Evolutionary conservation across 2,797 vertebrate genomes (phyloP).

Genomic region (Lemur catta): DNA sequence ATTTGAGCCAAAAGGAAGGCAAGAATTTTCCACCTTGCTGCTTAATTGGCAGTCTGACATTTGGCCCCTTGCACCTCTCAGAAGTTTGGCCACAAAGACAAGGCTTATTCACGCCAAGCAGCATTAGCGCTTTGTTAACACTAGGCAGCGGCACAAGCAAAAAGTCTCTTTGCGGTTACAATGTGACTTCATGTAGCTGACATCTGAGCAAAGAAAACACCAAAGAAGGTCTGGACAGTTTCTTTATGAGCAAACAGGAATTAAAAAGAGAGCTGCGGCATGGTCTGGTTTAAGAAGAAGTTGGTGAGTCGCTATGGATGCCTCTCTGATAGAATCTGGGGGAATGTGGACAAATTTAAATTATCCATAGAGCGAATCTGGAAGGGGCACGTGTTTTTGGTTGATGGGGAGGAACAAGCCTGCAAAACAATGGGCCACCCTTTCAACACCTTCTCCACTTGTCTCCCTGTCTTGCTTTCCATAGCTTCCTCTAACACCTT

Average conservation of each 20-base stretch:
- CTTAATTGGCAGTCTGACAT: constrained; percentile 81
- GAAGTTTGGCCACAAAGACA: constrained; percentile 72
- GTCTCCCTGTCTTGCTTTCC: background rate
- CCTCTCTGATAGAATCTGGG: background rate
- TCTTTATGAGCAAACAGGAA: constrained; percentile 26
- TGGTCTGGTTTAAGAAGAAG: background rate
- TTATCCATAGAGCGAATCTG: background rate
- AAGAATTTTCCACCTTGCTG: constrained; percentile 83
- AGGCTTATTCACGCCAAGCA: constrained; percentile 76
- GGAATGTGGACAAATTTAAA: background rate
- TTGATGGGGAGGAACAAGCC: background rate
- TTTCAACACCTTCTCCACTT: background rate
- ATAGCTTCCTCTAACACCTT: background rate
- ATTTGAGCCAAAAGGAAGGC: constrained; percentile 76
- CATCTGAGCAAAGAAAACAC: constrained; percentile 45
- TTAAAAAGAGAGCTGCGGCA: background rate
- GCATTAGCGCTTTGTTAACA: constrained; percentile 81
- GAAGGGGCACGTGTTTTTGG: background rate
- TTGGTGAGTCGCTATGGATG: background rate
- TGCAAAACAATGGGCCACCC: background rate
- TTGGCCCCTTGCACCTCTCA: constrained; percentile 76
- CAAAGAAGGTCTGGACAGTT: background rate
- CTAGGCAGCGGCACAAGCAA: constrained; percentile 41
- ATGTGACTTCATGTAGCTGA: constrained; percentile 55
- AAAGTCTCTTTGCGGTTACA: constrained; percentile 66